Evolutionary conservation across 2,113 vertebrate genomes (phyloP).

Genomic region (cattle (Bos taurus)): DNA sequence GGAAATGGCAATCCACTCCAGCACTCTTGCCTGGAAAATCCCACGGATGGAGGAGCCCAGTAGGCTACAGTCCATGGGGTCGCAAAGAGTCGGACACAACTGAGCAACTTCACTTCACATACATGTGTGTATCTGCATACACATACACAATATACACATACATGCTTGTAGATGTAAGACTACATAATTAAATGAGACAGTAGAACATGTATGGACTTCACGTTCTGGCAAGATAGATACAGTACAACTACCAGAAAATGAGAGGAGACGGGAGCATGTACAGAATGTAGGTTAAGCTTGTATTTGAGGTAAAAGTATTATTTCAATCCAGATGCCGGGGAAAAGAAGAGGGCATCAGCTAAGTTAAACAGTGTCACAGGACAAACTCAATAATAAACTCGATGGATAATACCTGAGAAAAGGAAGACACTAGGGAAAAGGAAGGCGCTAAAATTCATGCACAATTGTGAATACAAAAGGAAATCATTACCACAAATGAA

Average conservation of each 20-base stretch:
- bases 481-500: neutral
- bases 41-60: no score
- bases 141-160: neutral
- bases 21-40: no score
- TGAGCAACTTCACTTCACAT: no score
- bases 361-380: neutral
- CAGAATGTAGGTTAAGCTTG: neutral
- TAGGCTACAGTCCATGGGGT: no score
- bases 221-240: neutral
- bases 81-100: no score
- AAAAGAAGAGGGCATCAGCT: neutral
- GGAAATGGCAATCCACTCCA: no score
- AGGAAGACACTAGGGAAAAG: neutral
- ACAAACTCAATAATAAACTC: neutral
- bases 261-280: neutral
- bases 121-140: neutral
- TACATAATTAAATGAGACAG: neutral
- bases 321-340: neutral
- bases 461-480: neutral
- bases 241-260: neutral
- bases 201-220: neutral
- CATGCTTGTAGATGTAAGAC: neutral
- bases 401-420: neutral
- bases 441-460: neutral
- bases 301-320: neutral